Percentiles rank a stretch among this genome's conserved stretches.
Evolutionary conservation across 1,140 invertebrate species (phyloP).

Genomic region (Scylla paramamosain): DNA sequence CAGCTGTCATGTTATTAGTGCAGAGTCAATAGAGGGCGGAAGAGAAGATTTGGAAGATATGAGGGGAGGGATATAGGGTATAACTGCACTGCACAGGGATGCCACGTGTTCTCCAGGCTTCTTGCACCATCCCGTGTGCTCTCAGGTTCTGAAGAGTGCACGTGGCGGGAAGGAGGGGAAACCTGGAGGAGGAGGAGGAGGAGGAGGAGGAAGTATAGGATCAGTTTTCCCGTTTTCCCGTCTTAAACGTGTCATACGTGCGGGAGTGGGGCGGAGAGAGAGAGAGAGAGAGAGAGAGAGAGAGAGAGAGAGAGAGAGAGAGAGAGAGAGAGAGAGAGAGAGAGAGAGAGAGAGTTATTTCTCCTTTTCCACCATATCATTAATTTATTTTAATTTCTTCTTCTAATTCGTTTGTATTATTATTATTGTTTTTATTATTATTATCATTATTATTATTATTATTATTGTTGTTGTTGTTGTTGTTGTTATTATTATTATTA

Average conservation of each 20-base stretch:
- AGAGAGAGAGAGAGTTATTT: constrained; percentile 27
- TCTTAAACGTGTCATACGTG: too few species aligned
- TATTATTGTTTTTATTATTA: not conserved
- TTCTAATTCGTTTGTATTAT: not conserved
- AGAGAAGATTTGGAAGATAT: not conserved
- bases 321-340: constrained; percentile 31
- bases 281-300: not conserved
- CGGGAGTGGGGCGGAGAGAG: not conserved
- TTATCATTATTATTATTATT: not conserved
- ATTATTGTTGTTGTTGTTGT: not conserved
- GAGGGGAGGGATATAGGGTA: too few species aligned
- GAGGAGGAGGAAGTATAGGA: too few species aligned
- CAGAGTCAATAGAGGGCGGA: not conserved
- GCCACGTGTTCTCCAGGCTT: too few species aligned
- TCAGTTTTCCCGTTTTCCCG: too few species aligned
- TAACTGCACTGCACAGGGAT: too few species aligned
- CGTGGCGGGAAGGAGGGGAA: not conserved
- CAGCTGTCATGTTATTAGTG: not conserved
- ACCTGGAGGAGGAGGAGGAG: not conserved
- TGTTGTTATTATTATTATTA: too few species aligned
- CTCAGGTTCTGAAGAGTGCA: too few species aligned
- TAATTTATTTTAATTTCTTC: too few species aligned
- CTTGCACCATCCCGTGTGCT: too few species aligned
- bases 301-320: constrained; percentile 27
- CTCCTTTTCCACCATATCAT: too few species aligned